Base-by-base conservation (phyloP, 2,888 invertebrate genomes). In the Ormyrus thymus region DNA sequence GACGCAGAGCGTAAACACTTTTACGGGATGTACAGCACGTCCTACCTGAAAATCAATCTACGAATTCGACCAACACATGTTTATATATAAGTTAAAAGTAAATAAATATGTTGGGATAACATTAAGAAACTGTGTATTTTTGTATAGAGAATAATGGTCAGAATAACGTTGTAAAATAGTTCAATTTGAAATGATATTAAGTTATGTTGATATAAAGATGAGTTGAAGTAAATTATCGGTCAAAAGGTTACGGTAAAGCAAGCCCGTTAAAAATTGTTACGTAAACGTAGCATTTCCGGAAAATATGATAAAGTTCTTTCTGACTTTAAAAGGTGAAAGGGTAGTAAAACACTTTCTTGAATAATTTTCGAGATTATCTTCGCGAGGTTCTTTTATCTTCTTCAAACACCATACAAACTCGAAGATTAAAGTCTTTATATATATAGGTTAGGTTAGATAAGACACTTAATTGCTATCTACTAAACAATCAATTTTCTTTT, bases 31-130 rank as follows among this genome's bases (percentile, higher is more conserved):
- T 68, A n/a, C n/a, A 7, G 15, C 9, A 1, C 55, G 70, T 50
- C 55, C 70, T 53, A n/a, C 62, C 58, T 15, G 45, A 70, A 76
- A 76, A 73, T 73, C 64, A 48, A 65, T 64, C 13, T 7, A 45
- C 50, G 6, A 51, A 71, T 59, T 71, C n/a, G 29, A 29, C 29
- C 29, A 29, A 29, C 0, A 29, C 29, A 29, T 29, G 4, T 29
- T 29, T 2, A 29, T 29, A 4, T 29, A 0, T 29, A 29, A 29
- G 0, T 4, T 29, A 29, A 29, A 29, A 29, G 29, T 29, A 29
- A 29, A 29, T 29, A 29, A 29, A 29, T 29, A 29, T 29, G 29
- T 29, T 4, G 29, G 2, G 29, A 29, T 29, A 4, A 29, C 29
- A 29, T 29, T 29, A 1, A 29, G 1, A 29, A 29, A 29, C 29